Base-by-base conservation (phyloP, 2,797 vertebrate genomes). In the Malacoraja senta region DNA sequence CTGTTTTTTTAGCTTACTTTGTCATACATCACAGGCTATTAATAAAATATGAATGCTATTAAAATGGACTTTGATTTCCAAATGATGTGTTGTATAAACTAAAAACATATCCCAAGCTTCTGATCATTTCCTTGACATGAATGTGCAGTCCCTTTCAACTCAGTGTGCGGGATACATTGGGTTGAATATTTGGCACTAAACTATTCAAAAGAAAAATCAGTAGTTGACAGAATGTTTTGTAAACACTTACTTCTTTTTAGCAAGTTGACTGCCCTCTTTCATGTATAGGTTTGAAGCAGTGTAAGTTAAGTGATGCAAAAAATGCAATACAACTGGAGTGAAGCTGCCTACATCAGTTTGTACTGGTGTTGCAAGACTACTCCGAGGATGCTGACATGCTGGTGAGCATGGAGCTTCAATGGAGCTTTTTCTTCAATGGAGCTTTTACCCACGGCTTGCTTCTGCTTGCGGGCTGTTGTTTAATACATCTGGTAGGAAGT, bases 31-130 rank as follows among this genome's bases (percentile, higher is more conserved):
- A 38, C 21, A 53, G 29, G 35, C 21, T 74, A 13, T 74, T 21
- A 86, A 86, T 74, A 44, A 91, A 74, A 44, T 32, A 74, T 91
- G 65, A 53, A 91, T 53, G 71, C 35, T 38, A 91, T 91, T 74
- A 21, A 74, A 71, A 91, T 53, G 24, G 26, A 10, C 35, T 72
- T 44, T 72, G 68, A 91, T 74, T 72, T 91, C 29, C 26, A 72
- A 91, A 72, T 24, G 38, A 74, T 72, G 65, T 19, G 9, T 17
- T 24, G 38, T 53, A 38, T 21, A 38, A 58, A 44, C 26, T 21
- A 91, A 35, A 3, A 65, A 32, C n/a, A 35, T 90, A 90, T 38
- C n/a, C 68, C 6, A 35, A n/a, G 38, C 24, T 91, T 61, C 63
- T 26, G 90, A 21, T 35, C 72, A 35, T 13, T 44, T 91, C 21